A percentile compares a stretch with the other conserved stretches of the same genome.
These are phyloP conservation scores for Epizoanthus ramosus DNA, from an alignment of 92 coral and sea anemone species.

Conservation along the genomic window DNA sequence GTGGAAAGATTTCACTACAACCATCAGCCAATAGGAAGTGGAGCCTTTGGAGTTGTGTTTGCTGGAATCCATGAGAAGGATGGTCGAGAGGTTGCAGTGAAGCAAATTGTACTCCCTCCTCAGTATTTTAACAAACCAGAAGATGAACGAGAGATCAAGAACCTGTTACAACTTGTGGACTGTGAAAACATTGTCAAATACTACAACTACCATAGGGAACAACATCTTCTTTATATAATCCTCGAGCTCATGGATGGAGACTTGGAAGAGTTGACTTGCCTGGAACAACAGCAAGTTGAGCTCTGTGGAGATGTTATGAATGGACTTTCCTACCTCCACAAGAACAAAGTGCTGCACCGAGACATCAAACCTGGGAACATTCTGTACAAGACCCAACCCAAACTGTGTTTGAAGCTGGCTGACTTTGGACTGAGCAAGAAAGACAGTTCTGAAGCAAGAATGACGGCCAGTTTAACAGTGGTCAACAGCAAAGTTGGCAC, in stretches of 20 bases:
- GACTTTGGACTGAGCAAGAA: constrained; percentile 54
- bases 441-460: too few relatives aligned
- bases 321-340: constrained; percentile 58
- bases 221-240: constrained; percentile 41
- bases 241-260: constrained; percentile 73
- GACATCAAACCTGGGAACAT: constrained; percentile 75
- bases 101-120: constrained; percentile 21
- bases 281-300: neutral
- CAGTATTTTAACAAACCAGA: neutral
- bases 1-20: too few relatives aligned
- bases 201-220: constrained; percentile 30
- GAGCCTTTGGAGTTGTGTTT: constrained; percentile 51
- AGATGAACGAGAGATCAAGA: constrained; percentile 44
- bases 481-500: too few relatives aligned
- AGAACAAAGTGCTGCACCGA: constrained; percentile 51
- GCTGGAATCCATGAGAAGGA: constrained; percentile 58
- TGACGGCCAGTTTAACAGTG: too few relatives aligned
- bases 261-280: constrained; percentile 26
- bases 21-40: neutral
- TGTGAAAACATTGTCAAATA: constrained; percentile 49
- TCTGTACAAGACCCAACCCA: constrained; percentile 49
- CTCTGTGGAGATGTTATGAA: constrained; percentile 35
- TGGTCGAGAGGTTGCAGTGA: constrained; percentile 58
- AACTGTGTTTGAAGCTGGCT: constrained; percentile 55
- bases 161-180: constrained; percentile 39